Percentiles rank a stretch among this genome's conserved stretches.
These are phyloP conservation scores for Zoanthus sociatus DNA, from an alignment of 92 coral and sea anemone genomes.

Conservation along the genomic window DNA sequence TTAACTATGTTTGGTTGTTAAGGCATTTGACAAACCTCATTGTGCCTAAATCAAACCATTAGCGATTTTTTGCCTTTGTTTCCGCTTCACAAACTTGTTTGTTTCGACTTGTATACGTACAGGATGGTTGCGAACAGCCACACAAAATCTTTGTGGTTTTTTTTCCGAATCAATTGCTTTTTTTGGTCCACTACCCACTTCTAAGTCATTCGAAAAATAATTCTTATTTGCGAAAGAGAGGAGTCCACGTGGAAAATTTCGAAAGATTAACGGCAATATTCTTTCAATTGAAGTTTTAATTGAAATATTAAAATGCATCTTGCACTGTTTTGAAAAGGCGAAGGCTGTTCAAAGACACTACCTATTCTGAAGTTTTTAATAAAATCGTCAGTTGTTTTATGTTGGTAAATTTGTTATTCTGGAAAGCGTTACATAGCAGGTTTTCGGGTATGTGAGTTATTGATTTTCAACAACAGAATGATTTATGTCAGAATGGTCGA, in stretches of 20 bases:
- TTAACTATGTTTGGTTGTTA: neutral
- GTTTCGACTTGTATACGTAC: too few relatives aligned
- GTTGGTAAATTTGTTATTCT: neutral
- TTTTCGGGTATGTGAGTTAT: neutral
- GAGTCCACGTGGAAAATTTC: conserved; percentile 12
- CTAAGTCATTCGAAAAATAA: neutral
- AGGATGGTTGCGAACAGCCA: too few relatives aligned
- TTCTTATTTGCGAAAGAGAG: neutral
- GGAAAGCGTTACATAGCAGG: neutral
- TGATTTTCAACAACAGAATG: neutral
- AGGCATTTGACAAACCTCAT: neutral
- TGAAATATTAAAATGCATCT: neutral
- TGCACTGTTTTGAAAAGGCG: neutral
- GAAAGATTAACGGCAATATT: neutral
- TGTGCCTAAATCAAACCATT: neutral
- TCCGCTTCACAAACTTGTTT: neutral
- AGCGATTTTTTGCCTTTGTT: neutral
- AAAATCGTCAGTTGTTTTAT: neutral
- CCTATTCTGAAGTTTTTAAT: neutral
- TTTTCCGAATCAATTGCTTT: neutral
- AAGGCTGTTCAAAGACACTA: neutral
- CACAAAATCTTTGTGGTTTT: neutral
- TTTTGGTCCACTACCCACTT: too few relatives aligned
- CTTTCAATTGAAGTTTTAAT: neutral
- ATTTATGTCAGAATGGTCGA: neutral